These are phyloP conservation scores for Caenorhabditis latens DNA, from an alignment of 1,140 invertebrate species.

Conservation along the genomic window DNA sequence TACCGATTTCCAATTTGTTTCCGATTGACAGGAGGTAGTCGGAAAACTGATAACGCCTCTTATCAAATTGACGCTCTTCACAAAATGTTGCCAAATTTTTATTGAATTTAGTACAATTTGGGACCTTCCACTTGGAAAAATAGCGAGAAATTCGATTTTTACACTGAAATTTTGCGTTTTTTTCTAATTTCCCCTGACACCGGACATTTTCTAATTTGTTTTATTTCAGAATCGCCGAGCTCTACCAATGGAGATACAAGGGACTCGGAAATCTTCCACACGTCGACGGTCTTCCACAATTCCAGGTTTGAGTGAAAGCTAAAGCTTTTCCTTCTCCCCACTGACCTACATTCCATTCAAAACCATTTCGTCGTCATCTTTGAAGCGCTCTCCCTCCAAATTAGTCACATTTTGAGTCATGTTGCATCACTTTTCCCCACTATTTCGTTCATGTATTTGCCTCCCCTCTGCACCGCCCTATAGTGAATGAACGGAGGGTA, in stretches of 20 bases:
- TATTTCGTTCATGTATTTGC: background rate
- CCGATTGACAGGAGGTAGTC: background rate
- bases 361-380: background rate
- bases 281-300: constrained; percentile 85
- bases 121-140: no score
- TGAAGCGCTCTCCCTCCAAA: background rate
- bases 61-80: background rate
- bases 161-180: no score
- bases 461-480: background rate
- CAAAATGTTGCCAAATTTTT: constrained; percentile 24
- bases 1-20: background rate
- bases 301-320: background rate
- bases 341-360: background rate
- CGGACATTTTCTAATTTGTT: background rate
- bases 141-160: background rate
- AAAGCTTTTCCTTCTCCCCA: background rate
- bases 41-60: background rate
- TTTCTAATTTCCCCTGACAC: no score
- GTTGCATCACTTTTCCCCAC: constrained; percentile 16
- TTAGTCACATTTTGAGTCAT: background rate
- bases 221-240: constrained; percentile 86
- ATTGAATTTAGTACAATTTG: no score
- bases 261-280: constrained; percentile 91
- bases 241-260: constrained; percentile 98
- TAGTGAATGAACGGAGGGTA: background rate